These are phyloP conservation scores for Drosophila monieri DNA, from an alignment of 2,888 invertebrate species.

Conservation along the genomic window DNA sequence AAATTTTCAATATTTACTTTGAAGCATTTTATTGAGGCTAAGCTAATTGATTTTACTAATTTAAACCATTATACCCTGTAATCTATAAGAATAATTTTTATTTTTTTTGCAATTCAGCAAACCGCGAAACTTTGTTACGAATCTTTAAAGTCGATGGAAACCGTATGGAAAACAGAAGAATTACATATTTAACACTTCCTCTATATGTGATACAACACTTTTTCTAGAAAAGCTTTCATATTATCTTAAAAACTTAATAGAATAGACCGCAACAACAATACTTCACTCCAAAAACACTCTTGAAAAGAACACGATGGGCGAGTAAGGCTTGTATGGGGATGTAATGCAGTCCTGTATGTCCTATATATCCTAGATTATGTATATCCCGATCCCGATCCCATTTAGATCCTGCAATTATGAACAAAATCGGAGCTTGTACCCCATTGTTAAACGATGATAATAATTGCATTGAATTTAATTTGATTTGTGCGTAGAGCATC, in stretches of 20 bases:
- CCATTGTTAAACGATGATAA: slow-evolving; percentile 77
- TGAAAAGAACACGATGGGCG: slow-evolving; percentile 4
- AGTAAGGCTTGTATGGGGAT: slow-evolving; percentile 6
- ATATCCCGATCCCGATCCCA: background rate
- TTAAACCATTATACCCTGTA: slow-evolving; percentile 25
- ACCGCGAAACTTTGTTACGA: slow-evolving; percentile 20
- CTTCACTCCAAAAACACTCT: slow-evolving; percentile 11
- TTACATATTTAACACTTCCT: slow-evolving; percentile 78
- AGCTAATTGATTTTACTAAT: slow-evolving; percentile 36
- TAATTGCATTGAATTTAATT: slow-evolving; percentile 65
- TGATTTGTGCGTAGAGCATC: slow-evolving; percentile 74
- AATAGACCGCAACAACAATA: slow-evolving; percentile 35
- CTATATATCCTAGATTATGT: background rate
- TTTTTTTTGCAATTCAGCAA: slow-evolving; percentile 9
- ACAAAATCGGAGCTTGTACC: slow-evolving; percentile 66
- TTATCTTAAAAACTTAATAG: slow-evolving; percentile 53
- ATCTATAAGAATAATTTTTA: slow-evolving; percentile 15
- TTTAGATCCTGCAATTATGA: slow-evolving; percentile 31
- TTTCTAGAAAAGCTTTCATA: slow-evolving; percentile 78
- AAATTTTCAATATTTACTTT: slow-evolving; percentile 27
- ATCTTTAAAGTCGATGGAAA: slow-evolving; percentile 16
- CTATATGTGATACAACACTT: slow-evolving; percentile 77
- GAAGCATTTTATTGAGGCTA: slow-evolving; percentile 52
- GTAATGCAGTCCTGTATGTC: slow-evolving; percentile 5
- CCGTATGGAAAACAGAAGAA: slow-evolving; percentile 44